These are phyloP conservation scores for Diplosoma virens DNA, from an alignment of 23 tunicate genomes.

Conservation along the genomic window DNA sequence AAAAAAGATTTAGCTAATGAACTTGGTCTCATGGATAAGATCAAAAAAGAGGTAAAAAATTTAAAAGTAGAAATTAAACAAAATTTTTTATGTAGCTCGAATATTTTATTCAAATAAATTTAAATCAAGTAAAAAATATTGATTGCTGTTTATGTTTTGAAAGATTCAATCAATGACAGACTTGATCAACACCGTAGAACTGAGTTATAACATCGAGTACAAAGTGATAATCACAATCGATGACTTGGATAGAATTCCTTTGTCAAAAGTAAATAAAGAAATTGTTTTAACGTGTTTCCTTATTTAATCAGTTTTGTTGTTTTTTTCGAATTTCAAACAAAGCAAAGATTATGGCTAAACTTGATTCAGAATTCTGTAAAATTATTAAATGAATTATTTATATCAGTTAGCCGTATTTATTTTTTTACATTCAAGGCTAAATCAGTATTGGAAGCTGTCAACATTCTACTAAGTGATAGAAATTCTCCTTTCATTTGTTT, in stretches of 20 bases:
- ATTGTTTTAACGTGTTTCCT: no score
- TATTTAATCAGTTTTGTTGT: no score
- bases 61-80: background rate
- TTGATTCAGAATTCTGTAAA: no score
- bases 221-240: conserved; percentile 64
- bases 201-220: conserved; percentile 31
- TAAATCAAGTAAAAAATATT: background rate
- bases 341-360: no score
- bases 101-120: background rate
- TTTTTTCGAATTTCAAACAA: no score
- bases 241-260: conserved; percentile 58
- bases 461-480: conserved; percentile 67
- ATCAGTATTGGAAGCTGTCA: conserved; percentile 71
- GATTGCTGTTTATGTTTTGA: background rate
- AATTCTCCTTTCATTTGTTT: conserved; percentile 68
- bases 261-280: conserved; percentile 35
- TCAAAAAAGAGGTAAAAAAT: background rate
- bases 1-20: background rate
- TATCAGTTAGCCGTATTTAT: background rate
- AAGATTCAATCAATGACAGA: conserved; percentile 32
- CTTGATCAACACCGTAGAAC: conserved; percentile 40
- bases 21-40: background rate
- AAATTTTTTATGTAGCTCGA: background rate
- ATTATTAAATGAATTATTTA: no score
- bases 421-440: conserved; percentile 29